A percentile compares a stretch with the other conserved stretches of the same genome.
Evolutionary conservation across 64 coral and sea anemone genomes (phyloP).

Genomic region (Hydrozoanthus tunicans): DNA sequence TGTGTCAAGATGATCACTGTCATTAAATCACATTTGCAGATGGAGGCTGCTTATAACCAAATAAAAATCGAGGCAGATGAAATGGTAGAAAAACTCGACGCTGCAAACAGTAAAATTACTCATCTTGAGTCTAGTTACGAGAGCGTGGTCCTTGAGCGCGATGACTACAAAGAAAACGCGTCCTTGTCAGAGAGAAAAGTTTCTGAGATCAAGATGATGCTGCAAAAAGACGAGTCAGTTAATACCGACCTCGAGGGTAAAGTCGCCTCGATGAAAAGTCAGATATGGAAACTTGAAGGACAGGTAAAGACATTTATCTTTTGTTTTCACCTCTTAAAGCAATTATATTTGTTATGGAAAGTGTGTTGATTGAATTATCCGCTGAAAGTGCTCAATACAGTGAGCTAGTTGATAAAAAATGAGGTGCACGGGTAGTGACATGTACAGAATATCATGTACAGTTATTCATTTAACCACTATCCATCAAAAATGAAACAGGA

Average conservation of each 20-base stretch:
- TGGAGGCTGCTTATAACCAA: slow-evolving; percentile 59
- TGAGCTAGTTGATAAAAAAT: too few relatives aligned
- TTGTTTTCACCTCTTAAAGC: background rate
- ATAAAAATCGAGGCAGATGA: slow-evolving; percentile 55
- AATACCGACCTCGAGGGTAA: slow-evolving; percentile 67
- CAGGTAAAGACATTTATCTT: slow-evolving; percentile 7
- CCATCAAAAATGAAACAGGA: too few relatives aligned
- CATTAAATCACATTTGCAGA: slow-evolving; percentile 1
- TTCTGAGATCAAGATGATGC: slow-evolving; percentile 46
- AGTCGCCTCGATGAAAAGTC: slow-evolving; percentile 39
- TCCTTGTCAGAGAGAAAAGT: slow-evolving; percentile 64
- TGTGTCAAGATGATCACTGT: too few relatives aligned
- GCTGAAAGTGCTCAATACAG: too few relatives aligned
- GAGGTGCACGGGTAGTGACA: too few relatives aligned
- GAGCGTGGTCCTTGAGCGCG: slow-evolving; percentile 43
- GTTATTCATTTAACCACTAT: too few relatives aligned
- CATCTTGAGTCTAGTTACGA: slow-evolving; percentile 51
- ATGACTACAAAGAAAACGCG: slow-evolving; percentile 59
- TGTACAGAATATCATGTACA: too few relatives aligned
- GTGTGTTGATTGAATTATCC: too few relatives aligned
- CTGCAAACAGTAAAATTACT: slow-evolving; percentile 28
- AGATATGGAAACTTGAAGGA: slow-evolving; percentile 70
- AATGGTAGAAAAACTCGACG: slow-evolving; percentile 13
- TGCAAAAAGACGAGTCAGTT: slow-evolving; percentile 48
- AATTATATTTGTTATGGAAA: background rate